These are phyloP conservation scores for Apotomis capreana DNA, from an alignment of 2,888 invertebrate genomes.

Conservation along the genomic window DNA sequence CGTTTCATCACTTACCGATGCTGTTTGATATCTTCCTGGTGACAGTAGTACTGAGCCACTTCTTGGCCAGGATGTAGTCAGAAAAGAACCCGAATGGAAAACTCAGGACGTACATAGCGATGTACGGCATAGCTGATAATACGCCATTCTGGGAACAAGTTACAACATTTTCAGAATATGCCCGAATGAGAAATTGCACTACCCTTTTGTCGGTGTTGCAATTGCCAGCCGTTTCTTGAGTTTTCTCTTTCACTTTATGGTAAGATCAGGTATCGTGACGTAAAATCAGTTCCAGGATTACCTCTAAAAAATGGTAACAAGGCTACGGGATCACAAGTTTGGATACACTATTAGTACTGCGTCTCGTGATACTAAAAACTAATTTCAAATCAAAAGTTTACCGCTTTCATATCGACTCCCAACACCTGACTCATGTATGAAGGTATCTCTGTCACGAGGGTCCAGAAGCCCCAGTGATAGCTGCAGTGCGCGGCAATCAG, in stretches of 20 bases:
- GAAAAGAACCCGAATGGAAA: conserved; percentile 76
- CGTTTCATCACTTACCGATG: conserved; percentile 53
- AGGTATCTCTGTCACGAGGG: conserved; percentile 86
- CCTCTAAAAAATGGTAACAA: too few relatives aligned
- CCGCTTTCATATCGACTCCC: conserved; percentile 80
- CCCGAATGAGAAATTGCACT: too few relatives aligned
- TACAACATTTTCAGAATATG: too few relatives aligned
- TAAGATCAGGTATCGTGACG: too few relatives aligned
- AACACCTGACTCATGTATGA: conserved; percentile 85
- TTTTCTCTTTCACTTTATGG: too few relatives aligned
- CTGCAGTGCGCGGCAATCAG: conserved; percentile 82
- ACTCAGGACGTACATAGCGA: conserved; percentile 86
- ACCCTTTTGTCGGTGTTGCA: too few relatives aligned
- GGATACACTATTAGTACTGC: too few relatives aligned
- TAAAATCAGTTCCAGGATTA: too few relatives aligned
- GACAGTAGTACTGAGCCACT: conserved; percentile 75
- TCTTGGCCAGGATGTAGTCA: conserved; percentile 81
- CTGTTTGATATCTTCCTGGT: conserved; percentile 74
- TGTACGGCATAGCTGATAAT: conserved; percentile 88
- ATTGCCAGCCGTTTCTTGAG: too few relatives aligned
- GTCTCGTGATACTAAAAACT: too few relatives aligned
- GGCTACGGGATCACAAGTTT: too few relatives aligned
- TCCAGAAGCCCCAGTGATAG: conserved; percentile 88
- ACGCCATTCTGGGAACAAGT: conserved; percentile 82
- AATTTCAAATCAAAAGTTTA: conserved; percentile 52